Conservation (phyloP, 2,113 vertebrate genomes). For the Vanacampus margaritifer region DNA sequence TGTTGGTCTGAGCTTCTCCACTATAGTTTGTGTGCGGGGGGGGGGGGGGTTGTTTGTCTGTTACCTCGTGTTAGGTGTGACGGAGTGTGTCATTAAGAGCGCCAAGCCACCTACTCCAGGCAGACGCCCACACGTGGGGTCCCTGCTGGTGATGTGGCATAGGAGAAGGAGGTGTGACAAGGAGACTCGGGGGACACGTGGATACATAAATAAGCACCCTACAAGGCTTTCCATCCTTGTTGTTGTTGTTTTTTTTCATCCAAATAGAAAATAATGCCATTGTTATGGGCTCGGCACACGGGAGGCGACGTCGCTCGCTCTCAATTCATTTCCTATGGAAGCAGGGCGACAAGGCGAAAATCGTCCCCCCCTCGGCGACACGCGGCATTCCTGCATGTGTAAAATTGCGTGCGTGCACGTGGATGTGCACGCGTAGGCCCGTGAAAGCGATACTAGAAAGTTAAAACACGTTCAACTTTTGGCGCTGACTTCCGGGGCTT, state of each 20-base stretch:
- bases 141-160: conserved; percentile 17
- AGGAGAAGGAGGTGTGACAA: conserved; percentile 27
- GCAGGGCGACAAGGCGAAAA: too few relatives aligned
- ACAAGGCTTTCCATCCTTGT: conserved; percentile 3
- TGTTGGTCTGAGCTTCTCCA: conserved; percentile 14
- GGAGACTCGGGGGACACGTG: conserved; percentile 40
- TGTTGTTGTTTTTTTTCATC: background rate
- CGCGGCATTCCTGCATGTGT: too few relatives aligned
- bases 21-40: conserved; percentile 16
- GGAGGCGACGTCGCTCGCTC: too few relatives aligned
- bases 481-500: too few relatives aligned
- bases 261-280: conserved; percentile 15
- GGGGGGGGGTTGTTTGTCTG: background rate
- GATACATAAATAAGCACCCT: conserved; percentile 6
- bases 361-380: too few relatives aligned
- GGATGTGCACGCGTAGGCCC: too few relatives aligned
- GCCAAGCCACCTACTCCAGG: conserved; percentile 18
- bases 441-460: too few relatives aligned
- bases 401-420: too few relatives aligned
- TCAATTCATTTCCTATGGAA: too few relatives aligned
- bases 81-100: conserved; percentile 56
- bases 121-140: conserved; percentile 17
- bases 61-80: conserved; percentile 39
- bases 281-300: too few relatives aligned
- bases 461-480: too few relatives aligned